Percentiles rank a stretch among this genome's conserved stretches.
Conservation (phyloP, 2,113 vertebrate genomes). For the Phalacrocorax carbo region DNA sequence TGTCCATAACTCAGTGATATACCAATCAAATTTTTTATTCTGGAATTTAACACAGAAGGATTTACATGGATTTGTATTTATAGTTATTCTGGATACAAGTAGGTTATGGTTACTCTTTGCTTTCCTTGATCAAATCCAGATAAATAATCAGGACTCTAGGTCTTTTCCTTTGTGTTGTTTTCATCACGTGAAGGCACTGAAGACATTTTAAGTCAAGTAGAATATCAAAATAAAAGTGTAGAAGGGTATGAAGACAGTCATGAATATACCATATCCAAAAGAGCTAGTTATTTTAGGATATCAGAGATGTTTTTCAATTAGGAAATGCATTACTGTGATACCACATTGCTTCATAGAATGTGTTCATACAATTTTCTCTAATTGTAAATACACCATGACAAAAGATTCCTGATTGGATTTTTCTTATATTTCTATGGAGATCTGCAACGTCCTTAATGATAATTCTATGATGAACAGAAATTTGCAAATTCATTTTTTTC, state of each 20-base stretch:
- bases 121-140: background rate
- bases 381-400: conserved; percentile 5
- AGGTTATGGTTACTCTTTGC: background rate
- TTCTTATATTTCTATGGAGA: background rate
- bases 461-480: background rate
- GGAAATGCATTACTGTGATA: background rate
- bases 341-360: background rate
- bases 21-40: background rate
- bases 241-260: background rate
- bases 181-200: background rate
- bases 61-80: background rate
- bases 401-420: conserved; percentile 32
- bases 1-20: background rate
- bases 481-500: conserved; percentile 2
- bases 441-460: background rate
- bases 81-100: background rate
- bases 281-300: background rate
- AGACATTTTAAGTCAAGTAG: background rate
- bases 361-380: conserved; percentile 28
- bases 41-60: background rate
- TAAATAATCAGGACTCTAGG: background rate
- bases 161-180: background rate
- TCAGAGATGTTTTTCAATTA: background rate
- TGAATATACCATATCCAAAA: background rate
- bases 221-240: background rate